A percentile compares a stretch with the other conserved stretches of the same genome.
Conservation (phyloP, 2,113 vertebrate genomes). For the Pedionomus torquatus region DNA sequence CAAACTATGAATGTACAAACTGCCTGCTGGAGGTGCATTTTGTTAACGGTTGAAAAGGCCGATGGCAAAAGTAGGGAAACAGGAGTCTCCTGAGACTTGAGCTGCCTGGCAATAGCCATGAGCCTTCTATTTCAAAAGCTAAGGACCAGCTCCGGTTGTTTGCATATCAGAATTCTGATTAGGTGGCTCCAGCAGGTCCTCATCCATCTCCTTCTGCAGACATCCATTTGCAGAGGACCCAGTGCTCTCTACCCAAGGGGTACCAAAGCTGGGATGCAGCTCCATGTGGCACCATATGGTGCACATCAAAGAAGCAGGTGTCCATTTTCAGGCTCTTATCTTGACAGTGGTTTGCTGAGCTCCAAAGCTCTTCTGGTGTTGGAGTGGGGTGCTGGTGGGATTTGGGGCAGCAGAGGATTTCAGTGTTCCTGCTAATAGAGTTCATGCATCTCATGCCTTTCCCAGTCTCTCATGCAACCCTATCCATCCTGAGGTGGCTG, state of each 20-base stretch:
- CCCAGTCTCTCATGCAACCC: background rate
- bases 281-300: rapidly evolving
- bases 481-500: rapidly evolving
- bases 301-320: background rate
- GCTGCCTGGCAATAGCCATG: background rate
- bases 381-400: background rate
- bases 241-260: rapidly evolving
- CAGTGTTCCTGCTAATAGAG: background rate
- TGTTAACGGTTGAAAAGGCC: background rate
- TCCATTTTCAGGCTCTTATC: background rate
- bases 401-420: background rate
- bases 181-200: background rate
- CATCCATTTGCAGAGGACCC: background rate
- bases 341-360: background rate
- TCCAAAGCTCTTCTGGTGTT: no score
- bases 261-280: background rate
- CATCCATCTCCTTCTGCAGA: background rate
- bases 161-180: background rate
- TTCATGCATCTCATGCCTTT: background rate
- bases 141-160: background rate
- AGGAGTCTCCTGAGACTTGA: background rate
- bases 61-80: background rate
- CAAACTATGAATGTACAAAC: background rate
- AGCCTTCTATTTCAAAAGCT: background rate
- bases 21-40: background rate